These are phyloP conservation scores for Tachysurus fulvidraco DNA, from an alignment of 2,113 vertebrate species.

Conservation along the genomic window DNA sequence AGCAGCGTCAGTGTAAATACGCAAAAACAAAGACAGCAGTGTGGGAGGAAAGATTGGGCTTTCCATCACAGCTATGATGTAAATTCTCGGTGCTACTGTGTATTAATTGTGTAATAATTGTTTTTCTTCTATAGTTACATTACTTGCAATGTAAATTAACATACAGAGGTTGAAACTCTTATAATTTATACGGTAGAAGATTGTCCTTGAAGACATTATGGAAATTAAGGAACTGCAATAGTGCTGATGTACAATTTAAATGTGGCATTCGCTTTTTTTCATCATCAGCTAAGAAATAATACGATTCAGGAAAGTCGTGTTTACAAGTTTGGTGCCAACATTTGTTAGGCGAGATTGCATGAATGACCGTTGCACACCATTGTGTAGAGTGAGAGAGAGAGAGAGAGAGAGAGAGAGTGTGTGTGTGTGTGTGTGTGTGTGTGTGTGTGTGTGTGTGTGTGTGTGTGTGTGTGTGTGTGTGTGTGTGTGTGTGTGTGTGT, in stretches of 20 bases:
- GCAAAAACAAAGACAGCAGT: slow-evolving; percentile 8
- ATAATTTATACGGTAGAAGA: background rate
- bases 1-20: slow-evolving; percentile 20
- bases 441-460: slow-evolving; percentile 24
- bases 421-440: slow-evolving; percentile 20
- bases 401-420: background rate
- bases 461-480: slow-evolving; percentile 22
- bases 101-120: background rate
- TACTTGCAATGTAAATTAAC: background rate
- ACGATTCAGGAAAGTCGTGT: background rate
- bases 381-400: slow-evolving; percentile 1
- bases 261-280: background rate
- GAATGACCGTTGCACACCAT: slow-evolving; percentile 25
- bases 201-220: background rate
- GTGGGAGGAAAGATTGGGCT: slow-evolving; percentile 12
- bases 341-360: slow-evolving; percentile 4
- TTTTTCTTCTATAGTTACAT: background rate
- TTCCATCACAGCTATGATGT: slow-evolving; percentile 1
- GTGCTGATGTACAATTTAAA: background rate
- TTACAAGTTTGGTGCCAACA: slow-evolving; percentile 6
- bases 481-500: slow-evolving; percentile 20
- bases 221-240: background rate
- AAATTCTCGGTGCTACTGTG: background rate
- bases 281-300: background rate
- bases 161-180: background rate